Base-by-base conservation (phyloP, 2,888 invertebrate genomes). In the Drosophila atripex region DNA sequence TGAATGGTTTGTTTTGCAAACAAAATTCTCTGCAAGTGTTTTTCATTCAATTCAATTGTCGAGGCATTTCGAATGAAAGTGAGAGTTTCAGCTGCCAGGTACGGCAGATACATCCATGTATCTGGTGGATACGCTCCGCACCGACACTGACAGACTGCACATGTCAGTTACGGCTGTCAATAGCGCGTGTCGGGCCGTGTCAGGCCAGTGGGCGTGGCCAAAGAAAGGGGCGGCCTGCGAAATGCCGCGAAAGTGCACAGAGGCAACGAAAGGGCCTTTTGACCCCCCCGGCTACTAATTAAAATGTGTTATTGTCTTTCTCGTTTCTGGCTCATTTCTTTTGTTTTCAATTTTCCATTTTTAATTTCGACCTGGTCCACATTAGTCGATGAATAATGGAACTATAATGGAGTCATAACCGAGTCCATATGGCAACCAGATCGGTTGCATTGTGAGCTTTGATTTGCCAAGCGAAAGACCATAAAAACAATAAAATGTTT, bases 101-200 rank as follows among this genome's bases (percentile, higher is more conserved):
- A 55, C 46, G 47, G 28, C 47, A 63, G 8, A 59, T 43, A 49
- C 45, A 49, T 30, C 12, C 23, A 58, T 43, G 52, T 23, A 39
- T 25, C 12, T 18, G 14, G 28, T 16, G 32, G 53, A 41, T 60
- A 60, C 59, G 45, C 46, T 38, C 35, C 59, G 56, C 53, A 38
- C 64, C 49, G 54, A 55, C 54, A 55, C 28, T 32, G 49, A 61
- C 47, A 21, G 38, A 61, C 72, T 71, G 75, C 80, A 79, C 80
- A 77, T 79, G 80, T 86, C 84, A 72, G 80, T 84, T 63, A 80
- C 56, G 73, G 70, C 65, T 87, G 85, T 80, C 80, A 84, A 84
- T 84, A 73, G 63, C 64, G 63, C 65, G 69, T 71, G 70, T 57
- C 55, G 43, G 18, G 30, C 18, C 28, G 2, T n/a, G n/a, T n/a